These are phyloP conservation scores for Catharus minimus DNA, from an alignment of 2,113 vertebrate genomes.

Conservation along the genomic window DNA sequence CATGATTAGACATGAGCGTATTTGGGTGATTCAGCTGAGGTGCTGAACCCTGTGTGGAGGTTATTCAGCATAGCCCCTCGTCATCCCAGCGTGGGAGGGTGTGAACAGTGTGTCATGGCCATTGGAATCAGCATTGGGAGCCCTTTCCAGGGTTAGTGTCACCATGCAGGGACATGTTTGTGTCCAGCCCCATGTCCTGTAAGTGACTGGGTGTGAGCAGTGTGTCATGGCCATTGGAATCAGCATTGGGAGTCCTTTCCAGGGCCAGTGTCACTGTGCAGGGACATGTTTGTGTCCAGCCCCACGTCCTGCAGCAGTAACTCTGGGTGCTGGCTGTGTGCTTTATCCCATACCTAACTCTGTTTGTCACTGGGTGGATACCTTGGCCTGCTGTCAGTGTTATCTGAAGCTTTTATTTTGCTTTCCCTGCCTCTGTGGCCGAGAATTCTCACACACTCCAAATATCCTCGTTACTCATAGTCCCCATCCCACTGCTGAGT, in stretches of 20 bases:
- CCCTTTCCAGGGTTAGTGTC: background rate
- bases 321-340: background rate
- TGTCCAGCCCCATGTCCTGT: background rate
- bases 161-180: background rate
- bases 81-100: background rate
- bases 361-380: constrained; percentile 10
- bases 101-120: background rate
- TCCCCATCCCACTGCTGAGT: background rate
- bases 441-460: background rate
- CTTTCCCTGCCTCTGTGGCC: rapidly evolving
- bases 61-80: background rate
- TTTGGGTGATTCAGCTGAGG: constrained; percentile 32
- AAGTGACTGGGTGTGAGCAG: too few species aligned
- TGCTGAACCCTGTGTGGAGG: background rate
- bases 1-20: background rate
- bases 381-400: background rate
- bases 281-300: background rate
- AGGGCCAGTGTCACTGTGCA: rapidly evolving
- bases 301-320: background rate
- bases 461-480: background rate
- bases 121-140: background rate
- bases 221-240: background rate
- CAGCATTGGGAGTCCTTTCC: background rate
- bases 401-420: constrained; percentile 33
- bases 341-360: background rate